A percentile compares a stretch with the other conserved stretches of the same genome.
phyloP scores from a whole-genome alignment of 2,797 vertebrate species.

The Heteromormyrus szaboi region DNA sequence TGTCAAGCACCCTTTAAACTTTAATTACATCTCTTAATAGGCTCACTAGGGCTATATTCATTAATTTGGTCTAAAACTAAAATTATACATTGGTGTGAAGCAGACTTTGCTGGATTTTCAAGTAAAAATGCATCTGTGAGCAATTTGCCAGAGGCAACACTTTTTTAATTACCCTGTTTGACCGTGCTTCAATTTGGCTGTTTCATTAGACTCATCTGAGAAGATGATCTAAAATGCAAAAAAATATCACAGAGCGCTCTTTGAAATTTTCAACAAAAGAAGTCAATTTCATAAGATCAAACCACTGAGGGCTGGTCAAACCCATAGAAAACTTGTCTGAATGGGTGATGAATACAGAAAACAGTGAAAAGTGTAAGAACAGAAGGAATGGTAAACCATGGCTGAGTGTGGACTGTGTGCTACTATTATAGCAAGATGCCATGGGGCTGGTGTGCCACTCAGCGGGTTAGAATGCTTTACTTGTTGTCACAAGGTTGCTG shows the following conservation, averaged over 20 bases:
- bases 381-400: not conserved
- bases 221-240: not conserved
- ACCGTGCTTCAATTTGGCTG: conserved; percentile 48
- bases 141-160: conserved; percentile 30
- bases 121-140: not conserved
- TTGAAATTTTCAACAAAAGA: conserved; percentile 12
- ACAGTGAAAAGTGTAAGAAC: not conserved
- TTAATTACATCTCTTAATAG: conserved; percentile 32
- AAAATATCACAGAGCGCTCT: not conserved
- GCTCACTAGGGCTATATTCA: conserved; percentile 19
- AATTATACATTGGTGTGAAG: not conserved
- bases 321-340: not conserved
- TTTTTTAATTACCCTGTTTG: conserved; percentile 48
- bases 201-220: conserved; percentile 32
- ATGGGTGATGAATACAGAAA: not conserved
- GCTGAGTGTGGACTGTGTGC: not conserved
- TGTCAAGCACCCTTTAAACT: conserved; percentile 26
- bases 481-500: not conserved
- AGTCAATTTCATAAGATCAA: not conserved
- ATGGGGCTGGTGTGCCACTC: not conserved
- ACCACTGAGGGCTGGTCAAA: not conserved
- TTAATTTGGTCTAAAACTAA: conserved; percentile 15
- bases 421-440: not conserved
- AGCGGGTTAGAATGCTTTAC: not conserved
- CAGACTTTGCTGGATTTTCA: conserved; percentile 3